These are phyloP conservation scores for Cynopterus brachyotis DNA, from an alignment of 2,113 vertebrate species.

Conservation along the genomic window DNA sequence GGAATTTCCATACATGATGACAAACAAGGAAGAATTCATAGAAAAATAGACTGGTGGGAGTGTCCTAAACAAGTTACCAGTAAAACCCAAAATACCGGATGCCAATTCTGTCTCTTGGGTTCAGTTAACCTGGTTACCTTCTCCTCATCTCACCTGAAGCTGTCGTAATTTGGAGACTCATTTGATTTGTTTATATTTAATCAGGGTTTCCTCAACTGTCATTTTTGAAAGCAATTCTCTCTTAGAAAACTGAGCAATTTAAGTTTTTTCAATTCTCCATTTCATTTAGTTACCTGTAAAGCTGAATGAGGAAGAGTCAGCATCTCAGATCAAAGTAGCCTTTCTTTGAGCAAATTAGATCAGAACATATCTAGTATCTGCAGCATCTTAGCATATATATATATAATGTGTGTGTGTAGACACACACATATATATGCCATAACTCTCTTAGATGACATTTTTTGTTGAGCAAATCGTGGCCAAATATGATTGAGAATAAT, in stretches of 20 bases:
- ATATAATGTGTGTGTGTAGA: no score
- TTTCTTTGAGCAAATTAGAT: background rate
- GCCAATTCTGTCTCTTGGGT: background rate
- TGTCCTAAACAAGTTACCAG: background rate
- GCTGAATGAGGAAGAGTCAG: background rate
- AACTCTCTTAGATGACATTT: background rate
- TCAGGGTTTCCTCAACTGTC: background rate
- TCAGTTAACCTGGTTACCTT: background rate
- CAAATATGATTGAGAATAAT: background rate
- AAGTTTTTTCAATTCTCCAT: background rate
- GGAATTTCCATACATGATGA: background rate
- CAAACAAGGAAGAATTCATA: background rate
- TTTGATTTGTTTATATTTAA: background rate
- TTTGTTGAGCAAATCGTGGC: background rate
- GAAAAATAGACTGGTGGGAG: background rate
- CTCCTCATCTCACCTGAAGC: background rate
- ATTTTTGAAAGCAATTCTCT: constrained; percentile 10
- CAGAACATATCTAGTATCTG: background rate
- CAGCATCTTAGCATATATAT: background rate
- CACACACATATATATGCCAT: background rate
- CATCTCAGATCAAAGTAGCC: background rate
- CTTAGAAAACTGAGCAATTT: background rate
- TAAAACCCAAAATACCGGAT: background rate
- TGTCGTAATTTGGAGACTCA: background rate
- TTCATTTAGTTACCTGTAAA: background rate